Conservation (phyloP, 2,888 invertebrate genomes). For the Toxonevra muliebris region DNA sequence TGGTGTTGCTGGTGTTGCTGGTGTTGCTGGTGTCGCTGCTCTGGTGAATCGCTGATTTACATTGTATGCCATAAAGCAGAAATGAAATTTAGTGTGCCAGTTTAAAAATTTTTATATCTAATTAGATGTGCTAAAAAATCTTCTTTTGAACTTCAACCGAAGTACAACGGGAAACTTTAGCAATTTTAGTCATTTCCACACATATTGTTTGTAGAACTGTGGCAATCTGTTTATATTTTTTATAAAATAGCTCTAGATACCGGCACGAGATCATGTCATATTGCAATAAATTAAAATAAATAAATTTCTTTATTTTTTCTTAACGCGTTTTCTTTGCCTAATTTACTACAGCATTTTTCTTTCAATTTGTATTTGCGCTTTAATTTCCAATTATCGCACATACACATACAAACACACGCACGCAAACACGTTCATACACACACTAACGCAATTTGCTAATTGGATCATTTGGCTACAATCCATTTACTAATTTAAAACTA, state of each 20-base stretch:
- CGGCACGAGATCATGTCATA: too few species aligned
- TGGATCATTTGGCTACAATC: constrained; percentile 60
- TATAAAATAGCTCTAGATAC: too few species aligned
- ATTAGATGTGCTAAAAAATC: constrained; percentile 56
- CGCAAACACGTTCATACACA: neutral
- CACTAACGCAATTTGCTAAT: constrained; percentile 48
- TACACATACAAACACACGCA: constrained; percentile 1
- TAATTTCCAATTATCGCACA: constrained; percentile 20
- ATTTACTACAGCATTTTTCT: constrained; percentile 11
- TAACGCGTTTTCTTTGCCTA: neutral
- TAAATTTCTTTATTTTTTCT: too few species aligned
- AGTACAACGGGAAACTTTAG: neutral
- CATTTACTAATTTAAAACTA: constrained; percentile 44
- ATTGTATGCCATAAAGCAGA: constrained; percentile 24
- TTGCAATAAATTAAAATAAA: too few species aligned
- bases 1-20: too few species aligned
- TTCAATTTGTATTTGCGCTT: constrained; percentile 20
- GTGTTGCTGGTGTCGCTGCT: neutral
- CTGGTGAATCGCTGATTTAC: constrained; percentile 31
- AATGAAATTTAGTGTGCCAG: constrained; percentile 58
- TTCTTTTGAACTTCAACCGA: constrained; percentile 21
- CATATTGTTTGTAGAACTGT: too few species aligned
- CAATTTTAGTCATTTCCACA: too few species aligned
- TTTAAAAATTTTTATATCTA: constrained; percentile 54
- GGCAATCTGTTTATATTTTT: too few species aligned